Percentiles rank a stretch among this genome's conserved stretches.
Conservation (phyloP, 2,797 vertebrate genomes). For the Lutjanus argentimaculatus region DNA sequence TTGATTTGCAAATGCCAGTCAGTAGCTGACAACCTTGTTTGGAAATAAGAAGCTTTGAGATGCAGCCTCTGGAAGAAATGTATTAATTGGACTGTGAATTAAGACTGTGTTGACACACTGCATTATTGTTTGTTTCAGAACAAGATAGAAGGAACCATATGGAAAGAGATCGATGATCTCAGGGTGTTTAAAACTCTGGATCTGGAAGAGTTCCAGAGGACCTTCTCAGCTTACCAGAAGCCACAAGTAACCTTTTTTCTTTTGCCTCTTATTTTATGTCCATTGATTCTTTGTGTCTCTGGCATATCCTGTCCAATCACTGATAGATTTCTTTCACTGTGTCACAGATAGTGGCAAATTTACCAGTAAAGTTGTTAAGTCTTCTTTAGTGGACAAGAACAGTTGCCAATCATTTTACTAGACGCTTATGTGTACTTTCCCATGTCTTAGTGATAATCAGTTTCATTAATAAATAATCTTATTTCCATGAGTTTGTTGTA, state of each 20-base stretch:
- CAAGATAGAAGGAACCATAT: constrained; percentile 93
- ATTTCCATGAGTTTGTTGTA: background rate
- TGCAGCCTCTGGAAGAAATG: background rate
- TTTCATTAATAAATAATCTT: background rate
- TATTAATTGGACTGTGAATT: background rate
- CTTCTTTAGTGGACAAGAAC: background rate
- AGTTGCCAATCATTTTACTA: background rate
- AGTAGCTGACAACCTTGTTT: background rate
- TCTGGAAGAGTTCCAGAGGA: constrained; percentile 94
- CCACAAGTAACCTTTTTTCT: constrained; percentile 87
- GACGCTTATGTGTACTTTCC: background rate
- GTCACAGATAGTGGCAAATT: too few species aligned
- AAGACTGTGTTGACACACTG: background rate
- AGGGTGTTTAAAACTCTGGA: constrained; percentile 94
- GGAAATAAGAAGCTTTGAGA: background rate
- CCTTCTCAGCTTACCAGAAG: constrained; percentile 97
- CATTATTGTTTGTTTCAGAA: constrained; percentile 81
- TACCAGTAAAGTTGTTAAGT: too few species aligned
- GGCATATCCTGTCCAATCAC: too few species aligned
- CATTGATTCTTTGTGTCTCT: background rate
- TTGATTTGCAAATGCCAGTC: background rate
- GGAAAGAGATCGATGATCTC: constrained; percentile 93
- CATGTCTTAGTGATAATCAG: background rate
- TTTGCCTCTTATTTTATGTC: background rate
- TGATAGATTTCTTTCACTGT: too few species aligned